Evolutionary conservation across 2,113 vertebrate species (phyloP), one percentile per base, ranked within the genome.

Genomic region (Dryoscopus gambensis): DNA sequence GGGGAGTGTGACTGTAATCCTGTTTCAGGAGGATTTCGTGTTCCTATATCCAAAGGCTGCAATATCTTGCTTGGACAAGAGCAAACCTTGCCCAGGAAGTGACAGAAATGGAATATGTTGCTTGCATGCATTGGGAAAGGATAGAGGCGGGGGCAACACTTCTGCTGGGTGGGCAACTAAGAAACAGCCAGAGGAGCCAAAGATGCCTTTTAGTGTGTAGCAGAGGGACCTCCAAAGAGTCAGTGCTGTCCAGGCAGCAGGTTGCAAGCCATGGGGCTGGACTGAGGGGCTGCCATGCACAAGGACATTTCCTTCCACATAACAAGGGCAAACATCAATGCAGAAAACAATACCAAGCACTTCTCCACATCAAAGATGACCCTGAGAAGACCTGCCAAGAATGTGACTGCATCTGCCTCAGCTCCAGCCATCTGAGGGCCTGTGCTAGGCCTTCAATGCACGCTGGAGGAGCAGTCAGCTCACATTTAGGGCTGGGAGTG

Each of bases 321-420:
- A 94, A 86, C 85, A 82, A 95, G 92, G 96, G 83, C 88, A 95
- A 90, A 94, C 57, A 23, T 90, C 83, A 92, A 82, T 90, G 90
- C 65, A 95, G 95, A 87, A 97, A 96, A 96, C 96, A 97, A 96
- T 96, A 96, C 93, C 77, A 73, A 94, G 83, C 93, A 62, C 92
- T 95, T 88, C 90, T 94, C 47, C 73, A 96, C 88, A 96, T 96
- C 95, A 97, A 97, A 97, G 96, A 93, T 62, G 96, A 97, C 96
- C 96, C 95, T 94, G 88, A 76, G 92, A 69, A 94, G 93, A 96
- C 96, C 93, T 94, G 96, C 96, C 96, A 97, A 96, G 96, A 96
- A 97, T 97, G 90, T 89, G 80, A 80, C 77, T 92, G 88, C 95
- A 94, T 97, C 88, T 97, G 96, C 95, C 84, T 93, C 69, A 68